phyloP scores from a whole-genome alignment of 1,140 invertebrate genomes.

The Atta texana region DNA sequence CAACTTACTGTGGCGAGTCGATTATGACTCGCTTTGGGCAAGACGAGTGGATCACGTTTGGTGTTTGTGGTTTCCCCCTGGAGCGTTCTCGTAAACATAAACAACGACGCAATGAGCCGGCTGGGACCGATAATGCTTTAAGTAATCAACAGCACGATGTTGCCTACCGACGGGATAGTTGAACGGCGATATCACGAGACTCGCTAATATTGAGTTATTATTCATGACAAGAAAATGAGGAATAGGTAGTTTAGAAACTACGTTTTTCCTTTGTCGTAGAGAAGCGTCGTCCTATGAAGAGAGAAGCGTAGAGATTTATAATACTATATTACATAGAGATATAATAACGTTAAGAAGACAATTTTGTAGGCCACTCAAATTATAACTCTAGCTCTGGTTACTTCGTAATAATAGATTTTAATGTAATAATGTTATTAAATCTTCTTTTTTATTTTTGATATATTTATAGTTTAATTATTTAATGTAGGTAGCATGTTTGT shows the following conservation, averaged over 20 bases:
- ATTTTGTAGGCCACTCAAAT: slow-evolving; percentile 18
- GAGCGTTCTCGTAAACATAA: slow-evolving; percentile 20
- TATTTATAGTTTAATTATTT: slow-evolving; percentile 21
- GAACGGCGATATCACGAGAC: slow-evolving; percentile 36
- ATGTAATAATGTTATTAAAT: background rate
- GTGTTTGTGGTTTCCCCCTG: background rate
- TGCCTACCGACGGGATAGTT: background rate
- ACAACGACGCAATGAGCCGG: slow-evolving; percentile 29
- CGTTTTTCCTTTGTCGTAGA: background rate
- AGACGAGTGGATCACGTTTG: background rate
- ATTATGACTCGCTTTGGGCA: slow-evolving; percentile 42
- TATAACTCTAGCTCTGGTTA: background rate
- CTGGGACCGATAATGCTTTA: slow-evolving; percentile 59
- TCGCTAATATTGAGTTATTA: slow-evolving; percentile 41
- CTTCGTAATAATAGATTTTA: slow-evolving; percentile 20
- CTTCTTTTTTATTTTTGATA: slow-evolving; percentile 20
- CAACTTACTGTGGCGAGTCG: slow-evolving; percentile 21
- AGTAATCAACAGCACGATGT: slow-evolving; percentile 43
- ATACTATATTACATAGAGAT: background rate
- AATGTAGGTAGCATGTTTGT: background rate
- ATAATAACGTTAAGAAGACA: background rate
- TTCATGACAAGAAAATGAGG: slow-evolving; percentile 22
- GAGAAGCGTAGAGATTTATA: slow-evolving; percentile 24
- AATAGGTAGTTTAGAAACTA: background rate
- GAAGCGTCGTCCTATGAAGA: background rate